Base-by-base conservation (phyloP, 2,888 invertebrate species). In the Nomada fucata region DNA sequence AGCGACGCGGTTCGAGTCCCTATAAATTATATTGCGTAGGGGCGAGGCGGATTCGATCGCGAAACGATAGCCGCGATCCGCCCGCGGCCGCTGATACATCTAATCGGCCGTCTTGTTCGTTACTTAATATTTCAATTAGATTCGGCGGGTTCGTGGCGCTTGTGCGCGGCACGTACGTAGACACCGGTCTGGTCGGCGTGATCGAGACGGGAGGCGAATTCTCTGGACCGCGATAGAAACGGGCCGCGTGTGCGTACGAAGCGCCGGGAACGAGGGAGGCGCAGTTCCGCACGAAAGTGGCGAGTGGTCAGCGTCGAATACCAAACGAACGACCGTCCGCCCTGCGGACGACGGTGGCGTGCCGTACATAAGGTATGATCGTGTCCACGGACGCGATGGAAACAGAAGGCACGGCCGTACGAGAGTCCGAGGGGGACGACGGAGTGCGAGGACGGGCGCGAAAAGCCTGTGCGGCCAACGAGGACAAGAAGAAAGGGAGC, bases 301-400 rank as follows among this genome's bases (percentile, higher is more conserved):
- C 90, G 89, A 91, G 91, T 85, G 92, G 92, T 92, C 92, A 92
- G 92, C 90, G 89, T 90, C 92, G 93, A 93, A 93, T 93, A 93
- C 93, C 89, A 93, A 93, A 93, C 92, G 91, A 89, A 86, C 86
- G 87, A 85, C 85, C 79, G 86, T 89, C 88, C 87, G 88, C 87
- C 91, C 90, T 79, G 85, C 87, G 90, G 90, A 90, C 87, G 90
- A 90, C 88, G 89, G 88, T 88, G 90, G 84, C 89, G 90, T 89
- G 91, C 90, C 90, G 91, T 93, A 92, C 93, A 92, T 93, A 93
- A 93, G 91, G 90, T 92, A 93, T 92, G 93, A 92, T 91, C 91
- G 84, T 79, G 85, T 86, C 82, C 86, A 83, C 84, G 82, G 76
- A 70, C 75, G 67, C 78, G 71, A 55, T 53, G 60, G 55, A 61